Evolutionary conservation across 2,113 vertebrate species (phyloP).

Genomic region (Origma solitaria): DNA sequence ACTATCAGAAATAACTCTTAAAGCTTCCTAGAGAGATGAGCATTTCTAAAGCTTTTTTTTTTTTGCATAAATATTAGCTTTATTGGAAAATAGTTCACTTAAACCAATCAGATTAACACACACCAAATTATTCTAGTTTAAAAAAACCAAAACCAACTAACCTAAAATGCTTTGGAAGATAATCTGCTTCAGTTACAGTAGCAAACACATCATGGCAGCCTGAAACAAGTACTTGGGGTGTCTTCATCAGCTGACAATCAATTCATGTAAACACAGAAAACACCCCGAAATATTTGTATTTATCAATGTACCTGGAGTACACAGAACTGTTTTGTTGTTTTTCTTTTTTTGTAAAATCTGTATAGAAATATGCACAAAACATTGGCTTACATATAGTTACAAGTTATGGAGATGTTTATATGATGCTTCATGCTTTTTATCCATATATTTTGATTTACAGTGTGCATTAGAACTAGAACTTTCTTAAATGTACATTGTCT

Average conservation of each 20-base stretch:
- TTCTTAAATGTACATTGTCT: neutral
- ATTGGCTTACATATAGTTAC: constrained; percentile 43
- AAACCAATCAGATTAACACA: constrained; percentile 58
- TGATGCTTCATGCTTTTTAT: constrained; percentile 32
- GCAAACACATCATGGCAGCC: constrained; percentile 49
- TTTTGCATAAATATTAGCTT: constrained; percentile 65
- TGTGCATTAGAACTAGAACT: constrained; percentile 25
- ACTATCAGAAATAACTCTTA: neutral
- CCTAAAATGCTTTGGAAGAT: constrained; percentile 55
- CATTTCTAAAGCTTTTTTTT: constrained; percentile 34
- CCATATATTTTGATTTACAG: constrained; percentile 19
- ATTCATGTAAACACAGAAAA: constrained; percentile 49
- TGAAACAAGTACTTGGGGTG: constrained; percentile 31
- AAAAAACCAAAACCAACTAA: constrained; percentile 24
- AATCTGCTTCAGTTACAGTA: constrained; percentile 56
- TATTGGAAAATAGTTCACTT: constrained; percentile 65
- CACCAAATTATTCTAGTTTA: constrained; percentile 43
- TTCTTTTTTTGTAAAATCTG: neutral
- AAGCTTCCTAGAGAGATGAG: constrained; percentile 41
- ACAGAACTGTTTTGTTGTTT: neutral
- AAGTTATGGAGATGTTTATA: constrained; percentile 18
- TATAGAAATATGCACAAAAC: constrained; percentile 59
- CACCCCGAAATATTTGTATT: neutral
- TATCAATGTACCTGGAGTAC: constrained; percentile 6
- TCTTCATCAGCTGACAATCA: constrained; percentile 14